phyloP scores from a whole-genome alignment of 2,113 vertebrate species.

The Pseudopipra pipra region DNA sequence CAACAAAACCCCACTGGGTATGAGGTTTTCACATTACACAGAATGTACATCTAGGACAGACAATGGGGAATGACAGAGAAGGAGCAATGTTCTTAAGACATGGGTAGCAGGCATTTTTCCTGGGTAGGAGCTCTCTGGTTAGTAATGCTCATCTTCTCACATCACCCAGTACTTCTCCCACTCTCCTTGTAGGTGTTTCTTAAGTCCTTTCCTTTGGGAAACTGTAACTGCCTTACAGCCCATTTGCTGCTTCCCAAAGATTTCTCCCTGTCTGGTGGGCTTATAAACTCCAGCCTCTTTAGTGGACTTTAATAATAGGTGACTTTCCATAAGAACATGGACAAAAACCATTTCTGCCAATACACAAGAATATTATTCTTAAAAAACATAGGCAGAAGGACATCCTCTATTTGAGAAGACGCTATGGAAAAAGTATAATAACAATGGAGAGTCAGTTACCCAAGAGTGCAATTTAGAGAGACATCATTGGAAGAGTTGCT shows the following conservation, averaged over 20 bases:
- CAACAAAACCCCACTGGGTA: not conserved
- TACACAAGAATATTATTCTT: not conserved
- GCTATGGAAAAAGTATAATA: not conserved
- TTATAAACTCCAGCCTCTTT: not conserved
- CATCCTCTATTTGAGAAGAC: not conserved
- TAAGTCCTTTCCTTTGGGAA: not conserved
- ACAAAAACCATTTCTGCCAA: not conserved
- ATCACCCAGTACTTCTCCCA: not conserved
- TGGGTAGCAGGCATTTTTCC: not conserved
- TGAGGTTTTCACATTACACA: not conserved
- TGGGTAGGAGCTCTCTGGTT: not conserved
- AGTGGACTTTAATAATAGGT: not conserved
- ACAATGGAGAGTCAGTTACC: not conserved
- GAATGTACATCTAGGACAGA: not conserved
- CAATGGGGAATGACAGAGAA: not conserved
- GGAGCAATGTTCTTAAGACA: not conserved
- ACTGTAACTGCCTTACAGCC: not conserved
- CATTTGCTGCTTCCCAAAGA: not conserved
- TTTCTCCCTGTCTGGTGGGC: not conserved
- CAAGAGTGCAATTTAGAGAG: not conserved
- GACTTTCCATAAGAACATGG: not conserved
- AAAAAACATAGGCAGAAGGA: not conserved
- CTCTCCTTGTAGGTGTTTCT: not conserved
- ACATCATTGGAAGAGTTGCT: not conserved
- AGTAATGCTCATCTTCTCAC: not conserved